Percentiles rank a stretch among this genome's conserved stretches.
Conservation (phyloP, 2,797 vertebrate species). For the Atherinosoma microstoma region DNA sequence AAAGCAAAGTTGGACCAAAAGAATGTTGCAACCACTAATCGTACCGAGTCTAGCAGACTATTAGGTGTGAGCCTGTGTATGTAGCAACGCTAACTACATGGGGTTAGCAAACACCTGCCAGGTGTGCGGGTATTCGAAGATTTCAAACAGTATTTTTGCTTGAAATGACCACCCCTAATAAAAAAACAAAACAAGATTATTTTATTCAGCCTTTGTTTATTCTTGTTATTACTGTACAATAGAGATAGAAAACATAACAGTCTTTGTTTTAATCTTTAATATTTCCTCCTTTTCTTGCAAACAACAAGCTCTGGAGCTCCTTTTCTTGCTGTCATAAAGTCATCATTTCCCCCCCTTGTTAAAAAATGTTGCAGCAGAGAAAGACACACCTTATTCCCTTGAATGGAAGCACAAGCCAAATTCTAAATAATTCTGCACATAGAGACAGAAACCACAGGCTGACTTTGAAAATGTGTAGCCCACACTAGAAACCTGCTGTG, state of each 20-base stretch:
- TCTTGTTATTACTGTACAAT: not conserved
- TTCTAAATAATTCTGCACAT: not conserved
- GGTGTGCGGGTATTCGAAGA: too few species aligned
- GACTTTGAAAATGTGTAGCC: not conserved
- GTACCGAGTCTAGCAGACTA: too few species aligned
- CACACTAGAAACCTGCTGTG: slow-evolving; percentile 35
- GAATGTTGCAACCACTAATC: too few species aligned
- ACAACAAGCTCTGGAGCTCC: not conserved
- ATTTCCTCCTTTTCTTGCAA: not conserved
- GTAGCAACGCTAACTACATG: too few species aligned
- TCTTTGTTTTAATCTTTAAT: not conserved
- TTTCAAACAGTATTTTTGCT: too few species aligned
- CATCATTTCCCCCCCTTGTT: not conserved
- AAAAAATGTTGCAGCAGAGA: not conserved
- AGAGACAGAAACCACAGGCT: not conserved
- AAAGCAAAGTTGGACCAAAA: too few species aligned
- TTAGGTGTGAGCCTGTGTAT: too few species aligned
- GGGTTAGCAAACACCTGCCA: too few species aligned
- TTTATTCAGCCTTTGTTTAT: not conserved
- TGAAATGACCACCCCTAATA: too few species aligned
- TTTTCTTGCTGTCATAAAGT: not conserved
- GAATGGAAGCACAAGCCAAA: not conserved
- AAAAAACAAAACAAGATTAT: too few species aligned
- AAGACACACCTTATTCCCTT: not conserved
- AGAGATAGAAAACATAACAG: not conserved